Evolutionary conservation across 2,797 vertebrate genomes (phyloP), one percentile per base, ranked within the genome.

Genomic region (Naso thynnoides): DNA sequence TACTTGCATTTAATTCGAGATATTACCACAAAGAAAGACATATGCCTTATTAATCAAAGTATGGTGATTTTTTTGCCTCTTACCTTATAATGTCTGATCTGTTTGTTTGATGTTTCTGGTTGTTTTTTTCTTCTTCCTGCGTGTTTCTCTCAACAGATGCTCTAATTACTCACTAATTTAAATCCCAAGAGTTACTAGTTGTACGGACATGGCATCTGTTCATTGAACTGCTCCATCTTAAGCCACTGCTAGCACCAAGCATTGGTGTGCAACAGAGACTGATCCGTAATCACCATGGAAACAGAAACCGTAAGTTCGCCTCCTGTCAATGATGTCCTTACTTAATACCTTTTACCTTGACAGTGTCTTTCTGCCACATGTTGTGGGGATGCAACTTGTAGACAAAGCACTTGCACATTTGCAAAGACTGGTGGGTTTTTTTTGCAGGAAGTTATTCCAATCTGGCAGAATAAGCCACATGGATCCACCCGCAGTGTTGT

Each of bases 401-500:
- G 31, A n/a, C 0, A 29, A 21, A 39, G 5, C 27, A 7, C 3
- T 23, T 41, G 48, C 55, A 3, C 52, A 44, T 57, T 62, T 55
- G 31, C 21, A 56, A 26, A 38, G 48, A 26, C 11, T 36, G 33
- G 33, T 36, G n/a, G n/a, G 11, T 36, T 36, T 76, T 6, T 41
- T 83, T 72, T 68, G 56, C 85, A 93, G 85, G 83, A 98, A 91
- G 96, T 96, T 18, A 96, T 99, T 82, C 98, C 98, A 66, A 97
- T 99, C 89, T 99, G 98, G 98, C 97, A 99, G 93, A 99, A 99
- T 91, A 99, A 99, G 82, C 97, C 97, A 15, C 95, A 96, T 16
- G 98, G 98, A 81, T 96, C 98, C 0, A 94, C 98, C 1, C 96
- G 98, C 24, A 99, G 98, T 56, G 96, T 99, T 24, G 97, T 99